Base-by-base conservation (phyloP, 2,888 invertebrate genomes). In the Leuctra nigra region DNA sequence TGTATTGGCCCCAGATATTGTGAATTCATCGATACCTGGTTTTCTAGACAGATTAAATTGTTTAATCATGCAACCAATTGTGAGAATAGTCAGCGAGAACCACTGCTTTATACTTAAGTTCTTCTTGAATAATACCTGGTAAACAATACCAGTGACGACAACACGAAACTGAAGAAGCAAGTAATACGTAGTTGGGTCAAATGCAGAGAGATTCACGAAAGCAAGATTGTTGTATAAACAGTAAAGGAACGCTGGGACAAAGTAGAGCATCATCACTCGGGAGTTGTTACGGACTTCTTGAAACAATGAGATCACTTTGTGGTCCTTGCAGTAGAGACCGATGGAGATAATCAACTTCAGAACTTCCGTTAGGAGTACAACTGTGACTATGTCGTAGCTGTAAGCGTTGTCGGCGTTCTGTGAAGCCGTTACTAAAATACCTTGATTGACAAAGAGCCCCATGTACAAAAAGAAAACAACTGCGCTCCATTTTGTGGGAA, bases 181-280 rank as follows among this genome's bases (percentile, higher is more conserved):
- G 71, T 89, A 94, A 70, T 96, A 96, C 0, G 95, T 93, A 0
- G 96, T 95, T 1, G 96, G 95, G 71, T 96, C 96, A 73, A 93
- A 96, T 54, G 82, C 83, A 11, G 91, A 86, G 65, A 96, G 77
- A 75, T 95, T 96, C 53, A 90, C 77, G 73, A 94, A 96, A 25
- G 93, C 84, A 66, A 97, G 78, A 75, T 96, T 96, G 70, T 97
- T 96, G 77, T 96, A 96, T 53, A 95, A 76, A 67, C 94, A 95
- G 70, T 97, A 97, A 54, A 96, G 73, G 66, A 90, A 79, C 0
- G 95, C 88, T 39, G 96, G 96, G 61, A 96, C 83, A 73, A 94
- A 88, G 69, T 97, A 96, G 44, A 91, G 70, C 55, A 85, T 70
- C 63, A 92, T 72, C 46, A 93, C 79, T 64, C 65, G 66, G 62